These are phyloP conservation scores for Chloroceryle amazona DNA, from an alignment of 2,797 vertebrate genomes.

Conservation along the genomic window DNA sequence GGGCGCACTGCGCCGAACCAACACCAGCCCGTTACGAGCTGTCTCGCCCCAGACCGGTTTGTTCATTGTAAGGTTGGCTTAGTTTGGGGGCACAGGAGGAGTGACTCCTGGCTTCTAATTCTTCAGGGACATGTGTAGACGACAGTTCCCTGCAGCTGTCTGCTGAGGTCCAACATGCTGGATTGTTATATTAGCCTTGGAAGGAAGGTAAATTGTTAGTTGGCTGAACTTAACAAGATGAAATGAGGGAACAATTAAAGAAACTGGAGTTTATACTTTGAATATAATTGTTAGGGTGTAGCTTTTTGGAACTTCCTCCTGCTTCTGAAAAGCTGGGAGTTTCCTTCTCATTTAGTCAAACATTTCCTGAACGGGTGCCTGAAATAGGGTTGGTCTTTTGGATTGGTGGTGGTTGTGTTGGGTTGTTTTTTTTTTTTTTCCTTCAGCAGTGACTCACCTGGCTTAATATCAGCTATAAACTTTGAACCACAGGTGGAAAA, in stretches of 20 bases:
- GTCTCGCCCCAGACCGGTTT: neutral
- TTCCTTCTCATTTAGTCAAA: constrained; percentile 44
- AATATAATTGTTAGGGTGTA: constrained; percentile 44
- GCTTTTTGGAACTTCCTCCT: constrained; percentile 45
- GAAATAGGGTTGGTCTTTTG: neutral
- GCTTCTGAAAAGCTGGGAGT: constrained; percentile 18
- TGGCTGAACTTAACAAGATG: constrained; percentile 1
- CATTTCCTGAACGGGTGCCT: constrained; percentile 41
- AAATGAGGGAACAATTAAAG: constrained; percentile 35
- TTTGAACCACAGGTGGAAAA: constrained; percentile 28
- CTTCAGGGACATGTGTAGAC: neutral
- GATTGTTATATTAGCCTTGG: neutral
- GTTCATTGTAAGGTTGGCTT: neutral
- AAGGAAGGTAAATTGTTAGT: neutral
- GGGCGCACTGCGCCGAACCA: accelerated
- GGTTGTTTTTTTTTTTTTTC: neutral
- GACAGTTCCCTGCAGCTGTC: neutral
- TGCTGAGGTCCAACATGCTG: neutral
- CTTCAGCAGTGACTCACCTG: constrained; percentile 46
- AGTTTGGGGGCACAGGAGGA: neutral
- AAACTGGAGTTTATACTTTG: constrained; percentile 2
- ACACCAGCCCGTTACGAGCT: neutral
- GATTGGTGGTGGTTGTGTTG: neutral
- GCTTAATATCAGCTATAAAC: constrained; percentile 44
- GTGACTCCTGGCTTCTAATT: neutral